Conservation (phyloP, 2,797 vertebrate genomes). For the Philypnodon macrostomus region DNA sequence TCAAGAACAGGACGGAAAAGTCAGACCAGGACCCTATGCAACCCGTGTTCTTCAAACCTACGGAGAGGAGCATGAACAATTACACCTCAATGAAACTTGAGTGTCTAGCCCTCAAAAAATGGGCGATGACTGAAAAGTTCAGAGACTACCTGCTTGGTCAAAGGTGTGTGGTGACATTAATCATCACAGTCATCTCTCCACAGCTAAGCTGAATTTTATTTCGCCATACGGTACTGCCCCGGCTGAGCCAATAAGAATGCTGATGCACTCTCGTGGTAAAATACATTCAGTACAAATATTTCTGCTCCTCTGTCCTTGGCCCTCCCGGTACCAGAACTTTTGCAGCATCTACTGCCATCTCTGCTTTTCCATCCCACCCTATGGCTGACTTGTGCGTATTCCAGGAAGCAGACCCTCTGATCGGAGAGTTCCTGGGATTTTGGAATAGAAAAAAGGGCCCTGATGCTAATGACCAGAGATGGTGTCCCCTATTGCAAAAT, state of each 20-base stretch:
- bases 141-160: neutral
- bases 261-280: neutral
- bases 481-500: neutral
- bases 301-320: neutral
- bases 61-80: neutral
- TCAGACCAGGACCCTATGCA: neutral
- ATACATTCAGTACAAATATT: too few relatives aligned
- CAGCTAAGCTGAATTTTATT: neutral
- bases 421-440: neutral
- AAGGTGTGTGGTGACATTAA: neutral
- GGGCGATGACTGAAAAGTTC: neutral
- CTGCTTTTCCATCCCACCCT: neutral
- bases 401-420: neutral
- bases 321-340: too few relatives aligned
- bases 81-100: neutral
- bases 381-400: neutral
- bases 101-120: neutral
- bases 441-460: slow-evolving; percentile 1
- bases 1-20: neutral
- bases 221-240: neutral
- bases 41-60: neutral
- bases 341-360: neutral
- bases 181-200: neutral
- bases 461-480: neutral
- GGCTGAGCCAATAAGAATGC: neutral